Evolutionary conservation across 2,888 invertebrate genomes (phyloP), one percentile per base, ranked within the genome.

Genomic region (Habroteleia sp.): DNA sequence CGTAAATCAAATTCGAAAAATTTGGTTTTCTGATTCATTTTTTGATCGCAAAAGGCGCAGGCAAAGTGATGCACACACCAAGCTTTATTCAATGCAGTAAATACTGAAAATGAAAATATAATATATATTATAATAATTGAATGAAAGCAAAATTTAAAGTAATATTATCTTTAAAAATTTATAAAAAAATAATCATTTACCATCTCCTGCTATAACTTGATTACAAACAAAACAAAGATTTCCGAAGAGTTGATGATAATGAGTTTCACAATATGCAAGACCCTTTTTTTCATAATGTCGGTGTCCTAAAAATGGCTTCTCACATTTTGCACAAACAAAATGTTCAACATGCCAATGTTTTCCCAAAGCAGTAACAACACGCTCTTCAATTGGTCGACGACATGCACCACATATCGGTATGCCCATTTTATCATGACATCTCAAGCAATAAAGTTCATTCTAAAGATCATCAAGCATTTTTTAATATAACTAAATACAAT

Each of bases 391-490:
- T 0, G 99, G 99, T 17, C 99, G 94, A 50, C 99, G 94, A 88
- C 99, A 99, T 50, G 99, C 99, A 20, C 99, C 99, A 89, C 99
- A 99, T 81, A 99, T 99, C n/a, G 99, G 99, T 77, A 99, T 98
- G 17, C 99, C 99, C 98, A 99, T 99, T 91, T 99, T 98, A 89
- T 99, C 99, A 87, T 99, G 98, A 87, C 99, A 99, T 56, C 99
- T 93, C 78, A 99, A 91, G 87, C 99, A 99, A 89, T 98, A 99
- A 58, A 99, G 90, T 84, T 99, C 98, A 87, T 97, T 96, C 95
- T 94, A 84, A 89, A 69, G 50, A 50, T 17, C 10, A 5, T 7
- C 27, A 27, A 7, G 1, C 5, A 5, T 20, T 20, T 3, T 20
- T 20, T 20, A 5, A 20, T 20, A 2, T 3, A 3, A 20, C 5